Evolutionary conservation across 2,888 invertebrate species (phyloP).

Genomic region (Oithona nana): DNA sequence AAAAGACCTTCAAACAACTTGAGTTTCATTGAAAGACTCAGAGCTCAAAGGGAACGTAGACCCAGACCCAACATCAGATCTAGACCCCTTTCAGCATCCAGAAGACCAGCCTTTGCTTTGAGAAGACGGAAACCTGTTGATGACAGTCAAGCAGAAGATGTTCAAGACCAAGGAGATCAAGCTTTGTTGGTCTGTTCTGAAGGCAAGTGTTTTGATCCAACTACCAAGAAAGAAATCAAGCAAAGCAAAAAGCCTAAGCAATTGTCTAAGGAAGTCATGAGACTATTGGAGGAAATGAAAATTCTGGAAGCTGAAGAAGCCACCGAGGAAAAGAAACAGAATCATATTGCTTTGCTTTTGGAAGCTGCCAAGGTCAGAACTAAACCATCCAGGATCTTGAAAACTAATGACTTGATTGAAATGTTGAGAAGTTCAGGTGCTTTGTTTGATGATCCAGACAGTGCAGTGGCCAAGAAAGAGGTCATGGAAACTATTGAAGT

Average conservation of each 20-base stretch:
- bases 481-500: not conserved
- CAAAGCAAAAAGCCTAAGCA: not conserved
- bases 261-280: not conserved
- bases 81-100: not conserved
- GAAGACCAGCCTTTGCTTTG: not conserved
- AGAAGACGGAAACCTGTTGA: not conserved
- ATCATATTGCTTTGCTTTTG: not conserved
- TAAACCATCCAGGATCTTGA: not conserved
- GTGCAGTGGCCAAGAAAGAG: not conserved
- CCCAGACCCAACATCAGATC: not conserved
- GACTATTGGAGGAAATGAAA: not conserved
- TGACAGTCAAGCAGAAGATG: not conserved
- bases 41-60: not conserved
- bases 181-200: not conserved
- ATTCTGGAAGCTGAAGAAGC: not conserved
- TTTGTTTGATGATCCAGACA: not conserved
- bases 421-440: not conserved
- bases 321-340: not conserved
- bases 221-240: not conserved
- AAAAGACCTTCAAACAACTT: no score
- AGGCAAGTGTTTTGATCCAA: not conserved
- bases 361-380: not conserved
- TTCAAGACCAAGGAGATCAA: not conserved
- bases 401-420: not conserved
- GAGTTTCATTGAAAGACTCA: not conserved